Evolutionary conservation across 2,888 invertebrate genomes (phyloP).

Genomic region (Leuctra nigra): DNA sequence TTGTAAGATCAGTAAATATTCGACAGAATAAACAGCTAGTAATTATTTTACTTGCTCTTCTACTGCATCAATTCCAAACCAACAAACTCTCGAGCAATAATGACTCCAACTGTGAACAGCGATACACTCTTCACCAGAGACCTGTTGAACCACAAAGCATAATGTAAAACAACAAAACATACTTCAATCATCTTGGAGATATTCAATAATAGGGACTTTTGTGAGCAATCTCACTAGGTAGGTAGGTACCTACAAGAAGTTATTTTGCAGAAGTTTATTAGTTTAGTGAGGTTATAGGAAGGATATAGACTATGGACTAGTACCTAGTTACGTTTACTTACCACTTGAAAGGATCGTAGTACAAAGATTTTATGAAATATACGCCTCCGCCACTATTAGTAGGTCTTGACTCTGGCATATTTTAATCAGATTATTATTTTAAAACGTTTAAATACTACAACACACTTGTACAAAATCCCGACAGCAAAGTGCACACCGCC

Average conservation of each 20-base stretch:
- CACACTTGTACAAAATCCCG: not conserved
- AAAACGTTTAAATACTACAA: not conserved
- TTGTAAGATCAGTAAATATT: too few species aligned
- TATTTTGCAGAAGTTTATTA: not conserved
- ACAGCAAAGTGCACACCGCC: not conserved
- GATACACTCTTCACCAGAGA: constrained; percentile 72
- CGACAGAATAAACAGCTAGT: too few species aligned
- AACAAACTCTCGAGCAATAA: constrained; percentile 69
- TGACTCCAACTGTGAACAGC: constrained; percentile 69
- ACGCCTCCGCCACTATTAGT: not conserved
- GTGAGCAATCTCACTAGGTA: too few species aligned
- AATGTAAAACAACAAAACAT: too few species aligned
- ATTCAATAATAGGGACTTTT: too few species aligned
- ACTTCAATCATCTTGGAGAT: too few species aligned
- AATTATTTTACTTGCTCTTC: too few species aligned
- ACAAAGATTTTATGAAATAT: constrained; percentile 56
- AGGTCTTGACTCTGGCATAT: not conserved
- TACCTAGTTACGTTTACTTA: constrained; percentile 39
- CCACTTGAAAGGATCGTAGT: constrained; percentile 74
- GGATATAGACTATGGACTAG: constrained; percentile 24
- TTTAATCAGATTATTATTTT: not conserved
- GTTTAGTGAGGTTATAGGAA: not conserved
- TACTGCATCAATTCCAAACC: constrained; percentile 61
- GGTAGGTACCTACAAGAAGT: not conserved
- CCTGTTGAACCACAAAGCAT: constrained; percentile 47